Evolutionary conservation across 2,113 vertebrate species (phyloP).

Genomic region (Megatriorchis doriae): DNA sequence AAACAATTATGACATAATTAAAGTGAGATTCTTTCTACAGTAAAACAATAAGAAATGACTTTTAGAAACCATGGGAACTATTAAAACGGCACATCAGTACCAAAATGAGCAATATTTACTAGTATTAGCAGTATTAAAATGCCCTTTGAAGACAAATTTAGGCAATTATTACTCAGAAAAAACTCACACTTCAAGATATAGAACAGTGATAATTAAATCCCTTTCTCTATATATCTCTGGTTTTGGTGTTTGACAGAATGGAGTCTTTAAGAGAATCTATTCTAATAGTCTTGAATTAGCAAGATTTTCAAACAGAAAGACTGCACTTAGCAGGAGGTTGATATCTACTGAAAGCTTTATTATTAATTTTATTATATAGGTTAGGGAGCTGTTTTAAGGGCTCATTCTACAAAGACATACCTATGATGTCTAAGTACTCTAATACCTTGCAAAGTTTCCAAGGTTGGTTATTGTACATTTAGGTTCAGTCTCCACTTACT

Average conservation of each 20-base stretch:
- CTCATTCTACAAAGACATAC: neutral
- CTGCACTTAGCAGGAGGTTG: conserved; percentile 68
- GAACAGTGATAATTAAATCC: conserved; percentile 80
- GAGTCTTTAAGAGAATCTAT: conserved; percentile 75
- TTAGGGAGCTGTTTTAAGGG: conserved; percentile 2
- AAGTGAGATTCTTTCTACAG: conserved; percentile 79
- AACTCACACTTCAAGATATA: conserved; percentile 70
- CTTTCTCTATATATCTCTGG: conserved; percentile 68
- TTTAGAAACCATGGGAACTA: conserved; percentile 77
- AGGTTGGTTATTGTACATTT: neutral
- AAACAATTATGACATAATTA: conserved; percentile 85
- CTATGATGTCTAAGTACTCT: neutral
- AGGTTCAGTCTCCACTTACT: neutral
- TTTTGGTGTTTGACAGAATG: conserved; percentile 75
- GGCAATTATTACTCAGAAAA: conserved; percentile 76
- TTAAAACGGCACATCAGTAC: conserved; percentile 76
- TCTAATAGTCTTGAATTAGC: conserved; percentile 77
- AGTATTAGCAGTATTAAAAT: conserved; percentile 79
- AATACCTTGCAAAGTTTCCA: neutral
- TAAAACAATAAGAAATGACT: conserved; percentile 82
- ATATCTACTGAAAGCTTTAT: conserved; percentile 56
- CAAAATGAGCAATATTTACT: conserved; percentile 84
- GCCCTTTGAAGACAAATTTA: conserved; percentile 82
- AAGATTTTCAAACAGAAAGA: conserved; percentile 71
- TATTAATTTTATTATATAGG: conserved; percentile 58